phyloP scores from a whole-genome alignment of 1,140 invertebrate genomes.

The Drosophila obscura region DNA sequence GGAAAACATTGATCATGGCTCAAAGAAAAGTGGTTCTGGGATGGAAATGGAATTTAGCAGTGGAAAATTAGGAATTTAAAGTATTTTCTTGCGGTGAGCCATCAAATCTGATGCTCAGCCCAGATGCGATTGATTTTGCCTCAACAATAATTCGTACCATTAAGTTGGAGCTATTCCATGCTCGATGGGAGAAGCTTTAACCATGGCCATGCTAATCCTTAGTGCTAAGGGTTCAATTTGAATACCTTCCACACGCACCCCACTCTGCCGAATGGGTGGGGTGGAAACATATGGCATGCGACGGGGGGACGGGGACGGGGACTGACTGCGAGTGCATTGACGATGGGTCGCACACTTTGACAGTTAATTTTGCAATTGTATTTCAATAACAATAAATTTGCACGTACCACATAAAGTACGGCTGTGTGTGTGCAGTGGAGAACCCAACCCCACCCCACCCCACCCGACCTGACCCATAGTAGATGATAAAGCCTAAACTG shows the following conservation, averaged over 20 bases:
- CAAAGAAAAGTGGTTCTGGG: background rate
- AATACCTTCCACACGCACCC: slow-evolving; percentile 1
- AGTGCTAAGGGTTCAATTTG: background rate
- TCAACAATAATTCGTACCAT: too few relatives aligned
- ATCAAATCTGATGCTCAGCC: too few relatives aligned
- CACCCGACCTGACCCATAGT: slow-evolving; percentile 9
- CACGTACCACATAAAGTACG: slow-evolving; percentile 68
- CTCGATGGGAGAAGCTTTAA: too few relatives aligned
- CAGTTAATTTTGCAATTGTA: slow-evolving; percentile 84
- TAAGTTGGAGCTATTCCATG: too few relatives aligned
- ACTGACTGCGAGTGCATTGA: slow-evolving; percentile 49
- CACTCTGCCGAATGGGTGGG: background rate
- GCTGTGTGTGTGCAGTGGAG: slow-evolving; percentile 21
- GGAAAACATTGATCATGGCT: slow-evolving; percentile 22
- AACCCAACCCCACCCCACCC: background rate
- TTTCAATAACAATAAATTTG: slow-evolving; percentile 83
- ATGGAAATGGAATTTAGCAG: too few relatives aligned
- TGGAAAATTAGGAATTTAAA: too few relatives aligned
- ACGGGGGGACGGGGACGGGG: slow-evolving; percentile 2
- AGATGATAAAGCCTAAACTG: slow-evolving; percentile 37
- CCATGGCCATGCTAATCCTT: too few relatives aligned
- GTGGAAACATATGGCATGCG: slow-evolving; percentile 63
- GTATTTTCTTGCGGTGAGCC: too few relatives aligned
- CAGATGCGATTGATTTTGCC: too few relatives aligned
- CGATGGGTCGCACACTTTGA: slow-evolving; percentile 79